Conservation (phyloP, 2,113 vertebrate species). For the Donacobius atricapilla region DNA sequence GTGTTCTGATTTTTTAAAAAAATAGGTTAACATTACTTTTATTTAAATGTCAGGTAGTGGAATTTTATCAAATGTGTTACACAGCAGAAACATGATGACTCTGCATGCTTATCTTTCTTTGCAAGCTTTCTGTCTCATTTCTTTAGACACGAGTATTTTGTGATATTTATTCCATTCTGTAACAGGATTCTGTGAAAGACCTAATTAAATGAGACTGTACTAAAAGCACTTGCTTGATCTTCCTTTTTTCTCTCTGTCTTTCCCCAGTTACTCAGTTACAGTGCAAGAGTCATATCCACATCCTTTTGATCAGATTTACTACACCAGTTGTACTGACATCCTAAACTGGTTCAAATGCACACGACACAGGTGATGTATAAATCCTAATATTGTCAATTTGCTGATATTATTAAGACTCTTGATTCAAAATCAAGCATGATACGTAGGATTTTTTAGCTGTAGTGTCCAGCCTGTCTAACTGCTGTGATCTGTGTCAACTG, state of each 20-base stretch:
- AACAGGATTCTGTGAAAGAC: background rate
- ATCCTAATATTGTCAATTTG: background rate
- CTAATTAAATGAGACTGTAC: background rate
- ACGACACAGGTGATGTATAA: constrained; percentile 84
- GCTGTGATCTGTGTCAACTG: background rate
- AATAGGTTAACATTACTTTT: background rate
- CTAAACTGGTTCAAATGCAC: constrained; percentile 99
- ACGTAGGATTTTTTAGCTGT: background rate
- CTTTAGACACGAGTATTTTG: background rate
- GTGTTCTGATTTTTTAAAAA: background rate
- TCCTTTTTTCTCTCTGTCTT: background rate
- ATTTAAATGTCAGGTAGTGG: background rate
- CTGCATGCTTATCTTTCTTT: background rate
- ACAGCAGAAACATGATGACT: background rate
- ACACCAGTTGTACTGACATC: constrained; percentile 95
- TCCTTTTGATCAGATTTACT: constrained; percentile 95
- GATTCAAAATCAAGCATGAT: background rate
- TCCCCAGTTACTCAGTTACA: constrained; percentile 88
- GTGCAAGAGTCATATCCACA: constrained; percentile 96
- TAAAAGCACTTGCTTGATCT: background rate
- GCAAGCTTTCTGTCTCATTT: background rate
- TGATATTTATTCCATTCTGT: background rate
- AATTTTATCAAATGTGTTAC: background rate
- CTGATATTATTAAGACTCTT: background rate
- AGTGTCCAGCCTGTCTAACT: background rate